Percentiles rank a stretch among this genome's conserved stretches.
These are phyloP conservation scores for Tapera naevia DNA, from an alignment of 2,797 vertebrate genomes.

Conservation along the genomic window DNA sequence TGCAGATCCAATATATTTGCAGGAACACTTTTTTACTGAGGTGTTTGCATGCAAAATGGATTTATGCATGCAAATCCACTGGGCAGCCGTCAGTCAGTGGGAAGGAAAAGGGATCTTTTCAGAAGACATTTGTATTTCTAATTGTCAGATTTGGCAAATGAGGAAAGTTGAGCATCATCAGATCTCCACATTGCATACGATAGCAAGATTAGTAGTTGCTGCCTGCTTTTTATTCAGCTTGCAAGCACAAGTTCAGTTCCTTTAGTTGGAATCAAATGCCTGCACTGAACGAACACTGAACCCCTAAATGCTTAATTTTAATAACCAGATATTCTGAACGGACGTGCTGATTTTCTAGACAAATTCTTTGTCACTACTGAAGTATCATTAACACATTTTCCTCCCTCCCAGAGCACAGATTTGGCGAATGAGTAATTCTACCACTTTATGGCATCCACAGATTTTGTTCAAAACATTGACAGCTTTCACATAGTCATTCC, in stretches of 20 bases:
- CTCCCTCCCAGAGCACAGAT: constrained; percentile 58
- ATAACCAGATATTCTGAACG: neutral
- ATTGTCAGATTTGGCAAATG: neutral
- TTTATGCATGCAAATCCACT: neutral
- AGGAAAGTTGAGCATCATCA: neutral
- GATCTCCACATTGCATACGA: neutral
- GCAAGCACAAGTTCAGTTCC: neutral
- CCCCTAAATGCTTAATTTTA: neutral
- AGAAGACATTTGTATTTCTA: constrained; percentile 14
- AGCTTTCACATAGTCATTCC: constrained; percentile 63
- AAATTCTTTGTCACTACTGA: constrained; percentile 28
- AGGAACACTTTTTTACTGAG: neutral
- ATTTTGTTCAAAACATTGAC: constrained; percentile 63
- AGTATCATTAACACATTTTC: constrained; percentile 30
- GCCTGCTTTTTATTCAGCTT: neutral
- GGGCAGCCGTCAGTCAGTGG: constrained; percentile 31
- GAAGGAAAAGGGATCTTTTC: neutral
- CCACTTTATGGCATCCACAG: constrained; percentile 51
- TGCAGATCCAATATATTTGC: neutral
- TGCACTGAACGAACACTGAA: neutral
- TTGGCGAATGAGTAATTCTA: constrained; percentile 54
- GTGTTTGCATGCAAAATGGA: neutral
- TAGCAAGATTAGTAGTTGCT: neutral
- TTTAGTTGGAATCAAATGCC: neutral
- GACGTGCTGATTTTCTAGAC: constrained; percentile 15